These are phyloP conservation scores for Nanorana parkeri DNA, from an alignment of 2,113 vertebrate genomes.

Conservation along the genomic window DNA sequence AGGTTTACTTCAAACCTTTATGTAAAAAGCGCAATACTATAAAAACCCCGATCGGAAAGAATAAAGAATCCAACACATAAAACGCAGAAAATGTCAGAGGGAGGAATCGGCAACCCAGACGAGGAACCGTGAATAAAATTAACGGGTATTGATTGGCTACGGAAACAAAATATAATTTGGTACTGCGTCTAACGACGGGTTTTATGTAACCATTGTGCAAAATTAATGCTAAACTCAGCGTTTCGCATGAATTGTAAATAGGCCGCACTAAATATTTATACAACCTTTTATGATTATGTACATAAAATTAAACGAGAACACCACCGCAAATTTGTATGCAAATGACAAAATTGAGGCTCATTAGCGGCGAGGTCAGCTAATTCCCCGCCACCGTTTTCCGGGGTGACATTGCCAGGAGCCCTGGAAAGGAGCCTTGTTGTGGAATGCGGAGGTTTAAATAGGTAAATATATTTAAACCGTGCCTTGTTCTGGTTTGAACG, in stretches of 20 bases:
- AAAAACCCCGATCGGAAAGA: not conserved
- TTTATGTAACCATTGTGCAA: slow-evolving; percentile 31
- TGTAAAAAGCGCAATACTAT: not conserved
- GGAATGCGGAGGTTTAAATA: not conserved
- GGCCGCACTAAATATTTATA: slow-evolving; percentile 30
- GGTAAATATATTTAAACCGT: slow-evolving; percentile 4
- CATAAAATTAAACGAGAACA: slow-evolving; percentile 46
- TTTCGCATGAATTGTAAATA: slow-evolving; percentile 14
- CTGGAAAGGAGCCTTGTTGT: not conserved
- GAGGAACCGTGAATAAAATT: not conserved
- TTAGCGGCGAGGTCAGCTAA: slow-evolving; percentile 30
- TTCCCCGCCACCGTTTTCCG: slow-evolving; percentile 6
- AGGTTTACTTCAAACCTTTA: no score
- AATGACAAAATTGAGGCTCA: slow-evolving; percentile 16
- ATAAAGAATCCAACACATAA: not conserved
- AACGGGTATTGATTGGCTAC: slow-evolving; percentile 15
- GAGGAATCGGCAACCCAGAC: no score
- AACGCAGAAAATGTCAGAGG: not conserved
- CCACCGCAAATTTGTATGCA: slow-evolving; percentile 46
- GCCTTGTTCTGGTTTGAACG: not conserved
- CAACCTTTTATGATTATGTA: slow-evolving; percentile 26
- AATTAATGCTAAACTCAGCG: not conserved
- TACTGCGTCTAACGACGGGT: not conserved
- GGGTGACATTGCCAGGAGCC: not conserved
- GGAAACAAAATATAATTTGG: not conserved